Percentiles rank a stretch among this genome's conserved stretches.
phyloP scores from a whole-genome alignment of 2,888 invertebrate species.

The Conomelus anceps region DNA sequence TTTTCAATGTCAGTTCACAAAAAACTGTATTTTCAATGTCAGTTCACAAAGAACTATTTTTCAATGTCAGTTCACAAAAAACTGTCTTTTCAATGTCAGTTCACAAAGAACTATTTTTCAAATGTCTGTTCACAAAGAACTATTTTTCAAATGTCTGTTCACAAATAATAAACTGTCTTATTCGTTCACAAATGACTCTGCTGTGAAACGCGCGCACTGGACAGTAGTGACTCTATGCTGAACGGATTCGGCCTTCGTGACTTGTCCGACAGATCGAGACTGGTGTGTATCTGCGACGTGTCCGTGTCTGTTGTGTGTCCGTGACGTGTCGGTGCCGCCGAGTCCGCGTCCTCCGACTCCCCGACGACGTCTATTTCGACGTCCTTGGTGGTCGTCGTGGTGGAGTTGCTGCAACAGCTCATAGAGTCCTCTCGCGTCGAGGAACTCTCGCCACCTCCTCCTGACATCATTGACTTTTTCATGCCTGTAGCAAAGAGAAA shows the following conservation, averaged over 20 bases:
- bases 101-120: background rate
- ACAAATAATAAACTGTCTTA: background rate
- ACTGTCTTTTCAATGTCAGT: background rate
- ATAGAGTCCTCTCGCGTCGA: slow-evolving; percentile 48
- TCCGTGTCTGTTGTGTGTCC: slow-evolving; percentile 37
- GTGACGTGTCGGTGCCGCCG: slow-evolving; percentile 33
- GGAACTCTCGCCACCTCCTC: slow-evolving; percentile 51
- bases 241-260: slow-evolving; percentile 72
- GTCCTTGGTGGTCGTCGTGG: slow-evolving; percentile 41
- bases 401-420: slow-evolving; percentile 41
- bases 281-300: slow-evolving; percentile 39
- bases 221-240: slow-evolving; percentile 81
- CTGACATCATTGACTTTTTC: slow-evolving; percentile 16
- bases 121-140: no score
- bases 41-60: background rate
- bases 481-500: slow-evolving; percentile 18
- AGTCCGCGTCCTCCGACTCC: slow-evolving; percentile 53
- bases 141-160: background rate
- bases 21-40: background rate
- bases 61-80: background rate
- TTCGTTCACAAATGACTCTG: slow-evolving; percentile 1
- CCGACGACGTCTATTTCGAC: slow-evolving; percentile 76
- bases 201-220: slow-evolving; percentile 45
- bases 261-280: slow-evolving; percentile 43
- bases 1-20: background rate